phyloP scores from a whole-genome alignment of 2,797 vertebrate genomes.

The Poecilia gillii region DNA sequence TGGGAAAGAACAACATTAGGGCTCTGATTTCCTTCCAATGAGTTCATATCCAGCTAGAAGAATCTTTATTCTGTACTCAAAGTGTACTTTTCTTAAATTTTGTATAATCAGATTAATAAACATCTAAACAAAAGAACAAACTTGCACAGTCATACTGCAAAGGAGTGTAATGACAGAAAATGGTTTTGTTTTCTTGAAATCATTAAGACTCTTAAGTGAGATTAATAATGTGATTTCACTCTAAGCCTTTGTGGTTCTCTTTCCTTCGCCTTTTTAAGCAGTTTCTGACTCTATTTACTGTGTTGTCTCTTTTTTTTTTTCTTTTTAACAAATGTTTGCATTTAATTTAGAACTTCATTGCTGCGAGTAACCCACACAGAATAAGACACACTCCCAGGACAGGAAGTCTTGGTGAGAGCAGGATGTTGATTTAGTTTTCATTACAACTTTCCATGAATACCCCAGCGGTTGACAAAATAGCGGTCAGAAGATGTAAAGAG shows the following conservation, averaged over 20 bases:
- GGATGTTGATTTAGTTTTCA: conserved; percentile 78
- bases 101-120: background rate
- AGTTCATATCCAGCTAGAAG: background rate
- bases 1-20: conserved; percentile 32
- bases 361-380: conserved; percentile 14
- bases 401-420: conserved; percentile 68
- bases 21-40: conserved; percentile 18
- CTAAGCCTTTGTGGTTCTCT: background rate
- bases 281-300: conserved; percentile 34
- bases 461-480: conserved; percentile 47
- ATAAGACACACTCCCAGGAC: conserved; percentile 24
- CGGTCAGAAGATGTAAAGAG: conserved; percentile 48
- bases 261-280: background rate
- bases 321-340: conserved; percentile 14
- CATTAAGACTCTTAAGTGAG: background rate
- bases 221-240: background rate
- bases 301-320: conserved; percentile 19
- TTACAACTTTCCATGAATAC: conserved; percentile 56
- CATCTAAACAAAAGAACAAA: background rate
- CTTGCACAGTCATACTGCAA: background rate
- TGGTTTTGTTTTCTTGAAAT: background rate
- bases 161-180: background rate
- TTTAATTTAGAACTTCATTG: conserved; percentile 25
- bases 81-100: background rate
- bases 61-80: background rate